Percentiles rank a stretch among this genome's conserved stretches.
Evolutionary conservation across 2,797 vertebrate species (phyloP).

Genomic region (Avahi laniger): DNA sequence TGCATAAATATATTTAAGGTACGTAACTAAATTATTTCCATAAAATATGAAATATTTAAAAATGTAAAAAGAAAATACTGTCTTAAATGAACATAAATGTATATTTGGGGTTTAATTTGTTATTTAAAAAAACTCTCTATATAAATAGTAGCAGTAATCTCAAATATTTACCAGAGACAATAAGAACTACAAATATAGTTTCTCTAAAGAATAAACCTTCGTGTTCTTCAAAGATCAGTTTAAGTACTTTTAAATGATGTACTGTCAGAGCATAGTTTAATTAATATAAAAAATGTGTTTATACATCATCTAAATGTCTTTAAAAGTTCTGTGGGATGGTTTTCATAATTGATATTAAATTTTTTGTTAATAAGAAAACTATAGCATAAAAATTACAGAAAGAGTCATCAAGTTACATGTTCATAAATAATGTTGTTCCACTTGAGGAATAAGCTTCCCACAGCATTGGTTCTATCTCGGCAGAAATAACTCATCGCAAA

Average conservation of each 20-base stretch:
- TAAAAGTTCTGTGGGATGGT: slow-evolving; percentile 53
- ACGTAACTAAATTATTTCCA: not conserved
- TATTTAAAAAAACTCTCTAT: not conserved
- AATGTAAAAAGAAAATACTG: not conserved
- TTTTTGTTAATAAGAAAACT: slow-evolving; percentile 71
- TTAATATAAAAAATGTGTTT: slow-evolving; percentile 66
- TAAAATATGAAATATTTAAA: not conserved
- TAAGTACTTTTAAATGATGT: slow-evolving; percentile 64
- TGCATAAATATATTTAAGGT: not conserved
- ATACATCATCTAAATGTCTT: slow-evolving; percentile 48
- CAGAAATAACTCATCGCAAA: slow-evolving; percentile 76
- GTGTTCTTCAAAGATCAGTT: not conserved
- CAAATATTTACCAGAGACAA: not conserved
- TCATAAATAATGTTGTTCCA: slow-evolving; percentile 68
- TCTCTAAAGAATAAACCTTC: slow-evolving; percentile 10
- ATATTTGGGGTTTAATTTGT: not conserved
- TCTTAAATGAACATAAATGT: not conserved
- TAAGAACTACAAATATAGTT: not conserved
- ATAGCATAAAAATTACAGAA: slow-evolving; percentile 58
- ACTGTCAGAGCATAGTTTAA: slow-evolving; percentile 47
- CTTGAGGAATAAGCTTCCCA: slow-evolving; percentile 68
- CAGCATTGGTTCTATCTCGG: slow-evolving; percentile 68
- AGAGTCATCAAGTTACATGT: slow-evolving; percentile 49
- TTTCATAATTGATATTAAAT: slow-evolving; percentile 70
- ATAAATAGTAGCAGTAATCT: not conserved